Base-by-base conservation (phyloP, 1,140 invertebrate genomes). In the Coptotermes formosanus region DNA sequence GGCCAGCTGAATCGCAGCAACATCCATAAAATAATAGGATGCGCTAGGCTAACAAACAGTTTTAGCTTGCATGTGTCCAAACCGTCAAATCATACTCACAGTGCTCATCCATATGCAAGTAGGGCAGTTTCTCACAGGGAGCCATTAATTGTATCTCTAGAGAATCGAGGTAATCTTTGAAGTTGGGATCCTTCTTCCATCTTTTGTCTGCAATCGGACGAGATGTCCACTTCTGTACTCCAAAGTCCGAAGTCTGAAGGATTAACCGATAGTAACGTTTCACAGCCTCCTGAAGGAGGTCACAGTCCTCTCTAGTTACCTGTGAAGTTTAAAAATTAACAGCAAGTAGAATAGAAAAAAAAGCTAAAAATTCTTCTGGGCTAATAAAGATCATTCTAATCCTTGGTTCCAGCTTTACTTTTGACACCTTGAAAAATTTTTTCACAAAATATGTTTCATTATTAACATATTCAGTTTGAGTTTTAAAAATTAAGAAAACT, bases 21-120 rank as follows among this genome's bases (percentile, higher is more conserved):
- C 11, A 0, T 11, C 43, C 44, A 69, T 52, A 85, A 32, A 84
- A 19, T 38, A 45, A 83, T 75, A 43, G 83, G 87, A 84, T 86
- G 7, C 52, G 48, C 59, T 85, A 83, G 38, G 19, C 25, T 82
- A 19, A 88, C 55, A 81, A 86, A 52, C 25, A 75, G 6, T 82
- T 25, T 82, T 1, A 69, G 14, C 59, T 38, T 69, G 83, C 55
- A 87, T 12, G 11, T 48, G 45, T 48, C 14, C 45, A 48, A 48
- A 9, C 45, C 9, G 11, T 16, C 14, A 16, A 55, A 55, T 55
- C 84, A 87, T 88, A 93, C 93, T 93, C 91, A 95, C 95, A 96
- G 87, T 92, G 92, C 91, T 97, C 96, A 89, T 95, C 92, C 94
- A 96, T 96, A 16, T 92, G 87, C n/a, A 93, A 89, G 87, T 93